Percentiles rank a stretch among this genome's conserved stretches.
phyloP scores from a whole-genome alignment of 1,140 invertebrate species.

The Charaxes varanes region DNA sequence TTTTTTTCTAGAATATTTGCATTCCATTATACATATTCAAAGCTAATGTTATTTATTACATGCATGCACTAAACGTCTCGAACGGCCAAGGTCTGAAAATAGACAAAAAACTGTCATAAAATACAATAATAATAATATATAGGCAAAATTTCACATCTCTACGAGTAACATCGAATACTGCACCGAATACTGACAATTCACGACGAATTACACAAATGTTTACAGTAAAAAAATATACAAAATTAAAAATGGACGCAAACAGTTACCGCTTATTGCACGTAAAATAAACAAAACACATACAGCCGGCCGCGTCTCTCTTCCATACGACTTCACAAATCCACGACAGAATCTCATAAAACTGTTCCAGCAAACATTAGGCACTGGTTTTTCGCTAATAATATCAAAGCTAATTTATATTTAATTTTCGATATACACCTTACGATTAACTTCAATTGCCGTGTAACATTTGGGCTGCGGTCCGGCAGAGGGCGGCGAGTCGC shows the following conservation, averaged over 20 bases:
- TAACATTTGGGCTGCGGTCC: too few species aligned
- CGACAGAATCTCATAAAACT: conserved; percentile 38
- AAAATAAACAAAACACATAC: conserved; percentile 37
- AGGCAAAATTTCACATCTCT: too few species aligned
- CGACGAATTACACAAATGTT: conserved; percentile 33
- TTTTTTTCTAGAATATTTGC: too few species aligned
- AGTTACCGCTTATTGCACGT: conserved; percentile 64
- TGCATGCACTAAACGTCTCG: too few species aligned
- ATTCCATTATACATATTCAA: too few species aligned
- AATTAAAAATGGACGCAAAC: conserved; percentile 65
- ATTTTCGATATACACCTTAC: conserved; percentile 52
- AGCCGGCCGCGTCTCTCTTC: conserved; percentile 26
- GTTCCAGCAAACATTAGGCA: conserved; percentile 53
- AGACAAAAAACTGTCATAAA: too few species aligned
- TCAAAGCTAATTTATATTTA: conserved; percentile 62
- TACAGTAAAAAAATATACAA: conserved; percentile 26
- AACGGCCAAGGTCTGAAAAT: too few species aligned
- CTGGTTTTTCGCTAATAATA: conserved; percentile 61
- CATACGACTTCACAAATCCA: conserved; percentile 23
- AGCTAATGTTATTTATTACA: too few species aligned
- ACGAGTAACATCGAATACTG: conserved; percentile 68
- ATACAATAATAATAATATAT: too few species aligned
- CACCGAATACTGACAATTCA: conserved; percentile 55
- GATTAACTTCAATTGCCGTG: conserved; percentile 29
- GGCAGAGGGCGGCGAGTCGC: too few species aligned